Evolutionary conservation across 2,113 vertebrate genomes (phyloP).

Genomic region (Oncorhynchus tshawytscha): DNA sequence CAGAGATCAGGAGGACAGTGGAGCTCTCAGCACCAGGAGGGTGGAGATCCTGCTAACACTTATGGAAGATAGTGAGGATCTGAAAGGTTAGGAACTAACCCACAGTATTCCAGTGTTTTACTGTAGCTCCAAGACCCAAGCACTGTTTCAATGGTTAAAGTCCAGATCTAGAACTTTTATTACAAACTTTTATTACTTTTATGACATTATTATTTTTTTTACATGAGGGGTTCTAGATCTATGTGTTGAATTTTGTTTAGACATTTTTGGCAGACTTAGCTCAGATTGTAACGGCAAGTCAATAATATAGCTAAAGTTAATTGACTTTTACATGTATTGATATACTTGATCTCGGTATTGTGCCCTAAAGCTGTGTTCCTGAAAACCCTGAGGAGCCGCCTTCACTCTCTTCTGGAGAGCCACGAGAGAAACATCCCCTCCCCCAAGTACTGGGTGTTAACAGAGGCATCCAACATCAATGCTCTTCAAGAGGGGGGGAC

Average conservation of each 20-base stretch:
- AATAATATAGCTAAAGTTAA: background rate
- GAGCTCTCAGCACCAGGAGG: conserved; percentile 74
- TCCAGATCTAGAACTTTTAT: too few relatives aligned
- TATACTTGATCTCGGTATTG: background rate
- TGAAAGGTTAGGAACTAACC: conserved; percentile 64
- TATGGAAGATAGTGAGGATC: conserved; percentile 62
- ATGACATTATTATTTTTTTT: too few relatives aligned
- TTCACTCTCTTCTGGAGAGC: conserved; percentile 72
- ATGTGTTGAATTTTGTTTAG: too few relatives aligned
- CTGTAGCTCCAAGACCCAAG: too few relatives aligned
- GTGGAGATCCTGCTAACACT: conserved; percentile 84
- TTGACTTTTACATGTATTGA: background rate
- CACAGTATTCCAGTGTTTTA: background rate
- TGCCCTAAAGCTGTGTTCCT: conserved; percentile 80
- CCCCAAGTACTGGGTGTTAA: conserved; percentile 82
- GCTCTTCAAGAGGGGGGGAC: conserved; percentile 93
- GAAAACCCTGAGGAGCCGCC: conserved; percentile 73
- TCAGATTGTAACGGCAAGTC: too few relatives aligned
- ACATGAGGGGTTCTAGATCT: too few relatives aligned
- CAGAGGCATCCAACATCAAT: conserved; percentile 85
- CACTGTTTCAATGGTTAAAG: background rate
- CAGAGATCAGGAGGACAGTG: conserved; percentile 70
- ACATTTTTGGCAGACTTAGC: too few relatives aligned
- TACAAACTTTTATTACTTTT: too few relatives aligned
- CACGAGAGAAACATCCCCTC: conserved; percentile 72